Base-by-base conservation (phyloP, 2,797 vertebrate species). In the Microcaecilia unicolor region DNA sequence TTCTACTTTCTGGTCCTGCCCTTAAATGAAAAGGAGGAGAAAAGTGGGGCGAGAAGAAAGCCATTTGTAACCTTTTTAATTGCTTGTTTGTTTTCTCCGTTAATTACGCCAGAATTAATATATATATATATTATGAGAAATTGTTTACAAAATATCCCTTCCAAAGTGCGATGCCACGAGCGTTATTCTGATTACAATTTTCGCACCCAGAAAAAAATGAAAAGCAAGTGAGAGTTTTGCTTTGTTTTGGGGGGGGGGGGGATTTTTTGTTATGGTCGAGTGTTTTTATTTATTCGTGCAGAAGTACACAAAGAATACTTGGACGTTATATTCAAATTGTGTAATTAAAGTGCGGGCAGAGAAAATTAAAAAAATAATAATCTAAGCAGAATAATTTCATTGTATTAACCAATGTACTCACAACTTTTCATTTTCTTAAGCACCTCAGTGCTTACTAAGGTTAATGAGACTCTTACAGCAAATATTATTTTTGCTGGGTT, bases 61-160 rank as follows among this genome's bases (percentile, higher is more conserved):
- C 72, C 73, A 67, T 74, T 80, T 69, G 72, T 68, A 65, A 34
- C 56, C 34, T 74, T 86, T 82, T 84, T 84, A 83, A 86, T 90
- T 89, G 87, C 85, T 84, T 81, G 81, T 82, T 86, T 85, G 78
- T 59, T n/a, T 65, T 81, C 66, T 61, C 45, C 63, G 18, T 51
- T 72, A 81, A 78, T 83, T 81, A 81, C 50, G 65, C 58, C 41
- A 60, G 69, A 81, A 83, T 83, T 81, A 83, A 81, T 81, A 83
- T 81, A 81, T 77, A 76, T 81, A 78, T 67, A 76, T 75, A 25
- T 61, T 64, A 46, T 38, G 52, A 70, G 63, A 70, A 72, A 74
- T 58, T 59, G 61, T 74, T 78, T 75, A 72, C 52, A 0, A 55
- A 67, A 70, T 29, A 51, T 41, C 41, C 44, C 55, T 65, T 39